Evolutionary conservation across 2,888 invertebrate genomes (phyloP).

Genomic region (Adelognathus sp.): DNA sequence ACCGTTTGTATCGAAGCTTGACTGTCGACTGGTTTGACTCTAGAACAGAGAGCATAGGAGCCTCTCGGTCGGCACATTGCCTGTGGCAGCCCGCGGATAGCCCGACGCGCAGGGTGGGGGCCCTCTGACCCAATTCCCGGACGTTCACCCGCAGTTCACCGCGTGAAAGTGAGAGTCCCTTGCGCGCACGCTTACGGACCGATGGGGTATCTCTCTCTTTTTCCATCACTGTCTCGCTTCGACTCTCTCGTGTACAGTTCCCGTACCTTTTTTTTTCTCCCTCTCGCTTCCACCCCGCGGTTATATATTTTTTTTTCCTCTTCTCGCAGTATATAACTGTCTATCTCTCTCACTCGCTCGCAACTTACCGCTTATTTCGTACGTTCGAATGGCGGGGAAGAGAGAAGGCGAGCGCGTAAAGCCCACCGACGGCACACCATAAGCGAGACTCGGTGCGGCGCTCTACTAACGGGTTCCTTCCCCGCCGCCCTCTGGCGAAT

Average conservation of each 20-base stretch:
- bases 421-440: slow-evolving; percentile 51
- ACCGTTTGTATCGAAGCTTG: slow-evolving; percentile 80
- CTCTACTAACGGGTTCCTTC: slow-evolving; percentile 77
- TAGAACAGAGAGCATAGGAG: slow-evolving; percentile 78
- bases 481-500: slow-evolving; percentile 81
- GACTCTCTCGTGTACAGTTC: slow-evolving; percentile 57
- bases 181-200: slow-evolving; percentile 64
- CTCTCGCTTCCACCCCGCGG: slow-evolving; percentile 58
- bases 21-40: slow-evolving; percentile 80
- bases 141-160: slow-evolving; percentile 87
- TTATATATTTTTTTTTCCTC: slow-evolving; percentile 40
- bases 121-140: slow-evolving; percentile 91
- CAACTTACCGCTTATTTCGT: background rate
- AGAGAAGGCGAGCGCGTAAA: slow-evolving; percentile 59
- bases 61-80: slow-evolving; percentile 84
- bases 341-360: slow-evolving; percentile 61
- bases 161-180: slow-evolving; percentile 86
- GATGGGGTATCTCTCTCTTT: slow-evolving; percentile 17
- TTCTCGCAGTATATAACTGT: slow-evolving; percentile 61
- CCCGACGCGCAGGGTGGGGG: slow-evolving; percentile 83
- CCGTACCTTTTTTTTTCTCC: slow-evolving; percentile 57
- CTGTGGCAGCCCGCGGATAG: slow-evolving; percentile 81
- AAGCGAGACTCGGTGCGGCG: slow-evolving; percentile 68
- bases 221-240: slow-evolving; percentile 10
- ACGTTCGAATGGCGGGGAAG: background rate